These are phyloP conservation scores for Crossaster papposus DNA, from an alignment of 53 echinoderm and acorn worm genomes.

Conservation along the genomic window DNA sequence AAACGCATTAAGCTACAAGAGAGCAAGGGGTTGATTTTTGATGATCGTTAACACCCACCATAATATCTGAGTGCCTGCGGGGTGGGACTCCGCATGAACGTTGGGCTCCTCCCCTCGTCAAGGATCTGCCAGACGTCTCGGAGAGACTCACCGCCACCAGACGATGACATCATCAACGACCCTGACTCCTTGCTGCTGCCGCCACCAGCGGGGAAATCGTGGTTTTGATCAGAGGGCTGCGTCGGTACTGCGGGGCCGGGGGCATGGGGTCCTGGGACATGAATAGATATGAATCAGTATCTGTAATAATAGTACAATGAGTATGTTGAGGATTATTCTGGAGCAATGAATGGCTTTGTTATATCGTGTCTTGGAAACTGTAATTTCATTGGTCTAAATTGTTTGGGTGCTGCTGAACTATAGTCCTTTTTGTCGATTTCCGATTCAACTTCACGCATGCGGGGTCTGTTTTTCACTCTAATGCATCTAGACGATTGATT, in stretches of 20 bases:
- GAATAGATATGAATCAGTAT: background rate
- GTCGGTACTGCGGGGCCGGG: background rate
- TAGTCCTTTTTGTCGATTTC: no score
- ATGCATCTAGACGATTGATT: no score
- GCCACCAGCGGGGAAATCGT: slow-evolving; percentile 8
- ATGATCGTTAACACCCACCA: background rate
- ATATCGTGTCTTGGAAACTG: no score
- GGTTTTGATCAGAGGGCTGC: slow-evolving; percentile 24
- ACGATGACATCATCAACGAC: slow-evolving; percentile 93
- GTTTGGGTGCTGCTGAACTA: no score
- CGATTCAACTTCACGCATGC: no score
- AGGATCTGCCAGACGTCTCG: slow-evolving; percentile 88
- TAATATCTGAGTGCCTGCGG: slow-evolving; percentile 51
- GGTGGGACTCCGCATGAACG: slow-evolving; percentile 57
- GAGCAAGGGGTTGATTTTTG: no score
- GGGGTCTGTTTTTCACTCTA: no score
- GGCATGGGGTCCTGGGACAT: background rate
- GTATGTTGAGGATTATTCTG: no score
- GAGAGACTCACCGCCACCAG: slow-evolving; percentile 93
- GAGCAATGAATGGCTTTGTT: no score
- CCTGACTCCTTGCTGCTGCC: slow-evolving; percentile 32
- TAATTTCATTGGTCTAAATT: no score
- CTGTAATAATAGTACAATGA: background rate
- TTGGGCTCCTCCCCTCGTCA: slow-evolving; percentile 79
- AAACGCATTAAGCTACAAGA: no score